phyloP scores from a whole-genome alignment of 1,140 invertebrate species.

The Pristionchus pacificus region DNA sequence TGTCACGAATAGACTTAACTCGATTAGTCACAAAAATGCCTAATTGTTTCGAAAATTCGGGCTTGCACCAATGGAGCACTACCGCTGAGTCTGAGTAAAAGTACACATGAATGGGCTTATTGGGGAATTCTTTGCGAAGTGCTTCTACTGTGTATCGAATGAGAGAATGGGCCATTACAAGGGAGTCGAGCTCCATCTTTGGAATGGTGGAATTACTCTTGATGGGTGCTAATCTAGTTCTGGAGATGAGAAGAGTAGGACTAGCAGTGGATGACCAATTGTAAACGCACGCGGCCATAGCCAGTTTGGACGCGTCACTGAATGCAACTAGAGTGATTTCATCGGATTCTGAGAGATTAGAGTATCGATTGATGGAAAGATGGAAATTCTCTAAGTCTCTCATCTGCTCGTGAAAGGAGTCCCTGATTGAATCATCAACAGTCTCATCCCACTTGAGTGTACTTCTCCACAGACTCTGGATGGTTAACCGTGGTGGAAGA shows the following conservation, averaged over 20 bases:
- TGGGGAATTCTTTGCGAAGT: not conserved
- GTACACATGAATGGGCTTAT: not conserved
- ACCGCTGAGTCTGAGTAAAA: not conserved
- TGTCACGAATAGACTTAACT: not conserved
- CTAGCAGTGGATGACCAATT: not conserved
- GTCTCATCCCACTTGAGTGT: not conserved
- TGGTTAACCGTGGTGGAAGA: not conserved
- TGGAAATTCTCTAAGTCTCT: too few species aligned
- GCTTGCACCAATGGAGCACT: not conserved
- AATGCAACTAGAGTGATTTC: not conserved
- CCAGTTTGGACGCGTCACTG: not conserved
- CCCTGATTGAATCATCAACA: too few species aligned
- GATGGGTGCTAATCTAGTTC: not conserved
- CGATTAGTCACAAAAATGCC: not conserved
- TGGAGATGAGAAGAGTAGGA: not conserved
- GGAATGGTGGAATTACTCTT: not conserved
- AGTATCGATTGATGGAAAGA: too few species aligned
- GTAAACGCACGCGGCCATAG: not conserved
- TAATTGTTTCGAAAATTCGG: not conserved
- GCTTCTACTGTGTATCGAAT: not conserved
- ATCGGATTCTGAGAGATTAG: not conserved
- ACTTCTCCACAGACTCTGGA: not conserved
- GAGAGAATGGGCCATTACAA: not conserved
- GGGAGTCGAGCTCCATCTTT: not conserved
- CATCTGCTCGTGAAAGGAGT: too few species aligned